Percentiles rank a stretch among this genome's conserved stretches.
These are phyloP conservation scores for Cladorhizidae sp. DNA, from an alignment of 37 sponge, comb jelly and placozoan species.

Conservation along the genomic window DNA sequence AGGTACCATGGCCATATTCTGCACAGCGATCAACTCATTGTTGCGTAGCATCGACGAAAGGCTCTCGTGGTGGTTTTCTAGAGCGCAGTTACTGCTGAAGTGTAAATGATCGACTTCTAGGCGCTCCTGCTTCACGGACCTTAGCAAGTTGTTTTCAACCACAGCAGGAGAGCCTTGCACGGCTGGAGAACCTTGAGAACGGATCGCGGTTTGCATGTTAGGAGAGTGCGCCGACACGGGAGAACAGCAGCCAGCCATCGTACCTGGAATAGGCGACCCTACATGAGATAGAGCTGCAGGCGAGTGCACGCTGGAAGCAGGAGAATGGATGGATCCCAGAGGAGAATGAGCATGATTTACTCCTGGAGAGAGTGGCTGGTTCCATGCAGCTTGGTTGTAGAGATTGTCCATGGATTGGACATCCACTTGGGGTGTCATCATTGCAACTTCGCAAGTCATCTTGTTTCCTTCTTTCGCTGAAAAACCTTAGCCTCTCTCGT, in stretches of 20 bases:
- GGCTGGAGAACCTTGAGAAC: constrained; percentile 19
- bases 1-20: neutral
- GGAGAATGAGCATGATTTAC: constrained; percentile 52
- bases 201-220: constrained; percentile 15
- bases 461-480: neutral
- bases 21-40: neutral
- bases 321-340: constrained; percentile 35
- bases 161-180: constrained; percentile 18
- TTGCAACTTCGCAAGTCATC: constrained; percentile 48
- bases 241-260: constrained; percentile 18
- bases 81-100: neutral
- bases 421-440: constrained; percentile 39
- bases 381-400: constrained; percentile 48
- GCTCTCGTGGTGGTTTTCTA: neutral
- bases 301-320: constrained; percentile 33
- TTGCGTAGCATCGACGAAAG: constrained; percentile 21
- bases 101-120: neutral
- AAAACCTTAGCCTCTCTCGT: neutral
- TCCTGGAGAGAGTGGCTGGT: constrained; percentile 59
- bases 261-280: constrained; percentile 18
- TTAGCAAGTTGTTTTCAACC: neutral
- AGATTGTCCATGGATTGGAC: constrained; percentile 23
- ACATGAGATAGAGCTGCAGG: constrained; percentile 29
- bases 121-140: constrained; percentile 40
- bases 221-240: constrained; percentile 44